Evolutionary conservation across 2,113 vertebrate genomes (phyloP).

Genomic region (Ageneiosus marmoratus): DNA sequence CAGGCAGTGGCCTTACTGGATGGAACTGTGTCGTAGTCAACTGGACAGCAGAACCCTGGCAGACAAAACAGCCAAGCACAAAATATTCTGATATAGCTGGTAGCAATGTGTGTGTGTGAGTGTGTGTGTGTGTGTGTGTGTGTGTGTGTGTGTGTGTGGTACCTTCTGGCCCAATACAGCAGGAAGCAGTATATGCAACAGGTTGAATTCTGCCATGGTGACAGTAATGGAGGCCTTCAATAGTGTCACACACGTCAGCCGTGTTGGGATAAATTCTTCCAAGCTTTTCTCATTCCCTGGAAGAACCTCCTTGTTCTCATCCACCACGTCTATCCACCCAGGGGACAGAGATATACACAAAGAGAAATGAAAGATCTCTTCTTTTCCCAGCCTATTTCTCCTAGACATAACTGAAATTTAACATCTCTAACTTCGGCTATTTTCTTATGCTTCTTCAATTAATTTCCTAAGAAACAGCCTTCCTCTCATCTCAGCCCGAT

Average conservation of each 20-base stretch:
- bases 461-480: too few species aligned
- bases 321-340: conserved; percentile 72
- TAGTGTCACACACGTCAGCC: conserved; percentile 85
- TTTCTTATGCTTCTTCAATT: too few species aligned
- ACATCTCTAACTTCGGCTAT: too few species aligned
- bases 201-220: conserved; percentile 94
- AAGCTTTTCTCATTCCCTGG: conserved; percentile 79
- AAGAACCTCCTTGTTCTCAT: conserved; percentile 74
- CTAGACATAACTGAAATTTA: too few species aligned
- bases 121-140: background rate
- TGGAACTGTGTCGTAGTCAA: conserved; percentile 77
- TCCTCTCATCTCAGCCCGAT: too few species aligned
- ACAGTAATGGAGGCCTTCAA: conserved; percentile 85
- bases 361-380: background rate
- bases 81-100: background rate
- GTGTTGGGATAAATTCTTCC: conserved; percentile 92
- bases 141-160: background rate
- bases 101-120: background rate
- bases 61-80: conserved; percentile 22
- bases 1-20: conserved; percentile 83
- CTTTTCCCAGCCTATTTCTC: too few species aligned
- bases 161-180: conserved; percentile 89
- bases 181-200: conserved; percentile 86
- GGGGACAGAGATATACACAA: background rate
- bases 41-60: conserved; percentile 72